A percentile compares a stretch with the other conserved stretches of the same genome.
Evolutionary conservation across 2,113 vertebrate genomes (phyloP).

Genomic region (Thermophis baileyi): DNA sequence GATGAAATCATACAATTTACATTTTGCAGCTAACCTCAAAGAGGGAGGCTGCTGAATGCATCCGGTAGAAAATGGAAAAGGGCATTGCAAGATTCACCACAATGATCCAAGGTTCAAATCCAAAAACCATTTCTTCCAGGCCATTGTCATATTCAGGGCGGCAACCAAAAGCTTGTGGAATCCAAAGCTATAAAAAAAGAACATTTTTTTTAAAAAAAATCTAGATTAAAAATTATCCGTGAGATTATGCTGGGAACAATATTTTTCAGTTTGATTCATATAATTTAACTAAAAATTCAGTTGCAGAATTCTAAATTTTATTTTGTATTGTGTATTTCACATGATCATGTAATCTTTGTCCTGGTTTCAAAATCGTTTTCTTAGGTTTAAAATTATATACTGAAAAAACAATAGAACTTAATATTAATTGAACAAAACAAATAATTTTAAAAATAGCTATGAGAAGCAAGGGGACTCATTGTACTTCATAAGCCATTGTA

Average conservation of each 20-base stretch:
- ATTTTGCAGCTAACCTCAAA: constrained; percentile 91
- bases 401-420: neutral
- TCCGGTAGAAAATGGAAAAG: constrained; percentile 95
- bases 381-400: neutral
- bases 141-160: constrained; percentile 95
- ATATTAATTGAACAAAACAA: neutral
- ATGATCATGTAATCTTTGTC: neutral
- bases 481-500: neutral
- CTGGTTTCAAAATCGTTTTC: neutral
- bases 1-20: constrained; percentile 58
- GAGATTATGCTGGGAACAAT: neutral
- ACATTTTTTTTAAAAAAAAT: neutral
- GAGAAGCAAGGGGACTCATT: neutral
- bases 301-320: neutral
- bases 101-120: constrained; percentile 91
- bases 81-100: constrained; percentile 95
- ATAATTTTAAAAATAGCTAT: neutral
- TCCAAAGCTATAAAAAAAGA: constrained; percentile 81
- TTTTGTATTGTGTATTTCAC: neutral
- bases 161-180: constrained; percentile 93
- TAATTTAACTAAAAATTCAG: neutral
- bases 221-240: neutral
- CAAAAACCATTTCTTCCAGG: constrained; percentile 87
- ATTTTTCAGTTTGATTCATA: neutral
- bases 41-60: constrained; percentile 93